Percentiles rank a stretch among this genome's conserved stretches.
Conservation (phyloP, 2,113 vertebrate genomes). For the Pongo abelii region DNA sequence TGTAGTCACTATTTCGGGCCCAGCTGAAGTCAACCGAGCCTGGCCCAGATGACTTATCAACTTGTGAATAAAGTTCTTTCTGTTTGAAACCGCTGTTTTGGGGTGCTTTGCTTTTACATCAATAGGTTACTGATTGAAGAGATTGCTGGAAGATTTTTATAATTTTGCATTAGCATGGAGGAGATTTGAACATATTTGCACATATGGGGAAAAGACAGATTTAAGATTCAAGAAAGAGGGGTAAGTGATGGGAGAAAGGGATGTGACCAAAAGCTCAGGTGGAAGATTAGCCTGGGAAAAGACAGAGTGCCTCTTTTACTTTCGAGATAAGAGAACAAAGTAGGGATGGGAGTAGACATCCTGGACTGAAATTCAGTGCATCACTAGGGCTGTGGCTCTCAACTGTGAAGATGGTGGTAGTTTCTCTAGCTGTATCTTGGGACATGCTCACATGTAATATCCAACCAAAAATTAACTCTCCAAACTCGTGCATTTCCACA, state of each 20-base stretch:
- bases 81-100: not conserved
- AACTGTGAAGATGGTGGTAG: not conserved
- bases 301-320: not conserved
- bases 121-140: not conserved
- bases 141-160: not conserved
- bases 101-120: not conserved
- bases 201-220: not conserved
- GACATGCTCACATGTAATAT: constrained; percentile 32
- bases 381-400: not conserved
- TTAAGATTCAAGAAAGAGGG: not conserved
- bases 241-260: not conserved
- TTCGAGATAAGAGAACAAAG: not conserved
- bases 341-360: not conserved
- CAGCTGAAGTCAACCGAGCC: not conserved
- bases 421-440: not conserved
- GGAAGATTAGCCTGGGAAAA: not conserved
- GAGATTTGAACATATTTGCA: not conserved
- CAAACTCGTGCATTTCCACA: not conserved
- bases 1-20: not conserved
- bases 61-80: not conserved
- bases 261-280: not conserved
- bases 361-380: not conserved
- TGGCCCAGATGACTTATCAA: not conserved
- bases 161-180: not conserved
- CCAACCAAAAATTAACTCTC: constrained; percentile 57